phyloP scores from a whole-genome alignment of 2,888 invertebrate species.

The Tetheella fluctuosa region DNA sequence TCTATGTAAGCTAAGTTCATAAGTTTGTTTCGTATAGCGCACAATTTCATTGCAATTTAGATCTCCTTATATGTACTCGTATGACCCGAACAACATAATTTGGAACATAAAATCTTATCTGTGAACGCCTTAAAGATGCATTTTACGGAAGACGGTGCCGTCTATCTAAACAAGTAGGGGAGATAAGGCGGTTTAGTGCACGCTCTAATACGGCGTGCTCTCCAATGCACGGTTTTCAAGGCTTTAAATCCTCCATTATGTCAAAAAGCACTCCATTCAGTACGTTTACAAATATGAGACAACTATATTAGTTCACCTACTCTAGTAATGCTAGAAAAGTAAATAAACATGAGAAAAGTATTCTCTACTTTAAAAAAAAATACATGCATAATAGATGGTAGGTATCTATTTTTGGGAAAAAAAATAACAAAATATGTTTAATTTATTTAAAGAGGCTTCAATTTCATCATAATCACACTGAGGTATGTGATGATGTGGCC shows the following conservation, averaged over 20 bases:
- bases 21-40: background rate
- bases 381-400: too few species aligned
- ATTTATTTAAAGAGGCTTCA: too few species aligned
- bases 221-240: conserved; percentile 56
- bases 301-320: conserved; percentile 16
- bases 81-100: conserved; percentile 55
- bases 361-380: too few species aligned
- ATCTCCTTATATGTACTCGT: conserved; percentile 22
- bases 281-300: background rate
- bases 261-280: conserved; percentile 45
- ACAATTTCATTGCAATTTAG: background rate
- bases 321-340: background rate
- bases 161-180: conserved; percentile 72
- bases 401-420: too few species aligned
- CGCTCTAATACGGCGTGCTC: conserved; percentile 53
- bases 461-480: too few species aligned
- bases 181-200: conserved; percentile 74
- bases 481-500: too few species aligned
- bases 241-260: conserved; percentile 59
- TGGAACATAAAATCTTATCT: conserved; percentile 72
- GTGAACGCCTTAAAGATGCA: conserved; percentile 66
- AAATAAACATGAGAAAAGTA: too few species aligned
- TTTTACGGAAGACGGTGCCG: conserved; percentile 64
- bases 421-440: too few species aligned
- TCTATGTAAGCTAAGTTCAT: too few species aligned